A percentile compares a stretch with the other conserved stretches of the same genome.
Evolutionary conservation across 2,888 invertebrate genomes (phyloP).

Genomic region (Mayetiola destructor): DNA sequence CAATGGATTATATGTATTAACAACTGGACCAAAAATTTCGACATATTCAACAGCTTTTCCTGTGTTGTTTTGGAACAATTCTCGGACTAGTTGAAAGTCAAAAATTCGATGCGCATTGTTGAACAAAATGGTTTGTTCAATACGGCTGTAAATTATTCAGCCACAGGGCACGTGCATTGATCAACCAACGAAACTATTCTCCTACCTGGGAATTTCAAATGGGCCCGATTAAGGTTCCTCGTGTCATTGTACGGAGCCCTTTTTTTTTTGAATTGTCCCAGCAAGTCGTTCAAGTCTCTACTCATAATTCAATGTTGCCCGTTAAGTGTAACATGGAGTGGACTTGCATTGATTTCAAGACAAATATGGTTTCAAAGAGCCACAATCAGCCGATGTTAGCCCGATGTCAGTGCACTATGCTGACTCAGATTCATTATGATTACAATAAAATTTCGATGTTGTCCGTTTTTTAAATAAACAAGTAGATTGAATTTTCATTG

Average conservation of each 20-base stretch:
- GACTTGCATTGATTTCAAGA: background rate
- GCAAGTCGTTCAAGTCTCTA: background rate
- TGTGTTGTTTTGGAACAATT: background rate
- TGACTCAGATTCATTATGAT: no score
- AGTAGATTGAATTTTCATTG: no score
- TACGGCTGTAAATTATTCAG: background rate
- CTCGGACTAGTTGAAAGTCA: background rate
- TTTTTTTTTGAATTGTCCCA: background rate
- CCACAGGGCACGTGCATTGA: no score
- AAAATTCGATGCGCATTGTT: background rate
- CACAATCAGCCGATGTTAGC: no score
- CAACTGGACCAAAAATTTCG: background rate
- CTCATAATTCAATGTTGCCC: background rate
- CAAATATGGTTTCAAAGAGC: background rate
- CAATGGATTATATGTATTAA: no score
- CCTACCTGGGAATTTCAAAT: no score
- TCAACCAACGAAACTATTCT: no score
- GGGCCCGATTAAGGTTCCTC: background rate
- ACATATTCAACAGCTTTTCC: background rate
- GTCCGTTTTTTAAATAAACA: no score
- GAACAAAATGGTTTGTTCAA: background rate
- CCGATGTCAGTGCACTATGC: no score
- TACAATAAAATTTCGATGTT: no score
- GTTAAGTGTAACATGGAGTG: background rate
- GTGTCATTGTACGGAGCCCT: background rate